Percentiles rank a stretch among this genome's conserved stretches.
Conservation (phyloP, 2,888 invertebrate species). For the Chironomus riparius region DNA sequence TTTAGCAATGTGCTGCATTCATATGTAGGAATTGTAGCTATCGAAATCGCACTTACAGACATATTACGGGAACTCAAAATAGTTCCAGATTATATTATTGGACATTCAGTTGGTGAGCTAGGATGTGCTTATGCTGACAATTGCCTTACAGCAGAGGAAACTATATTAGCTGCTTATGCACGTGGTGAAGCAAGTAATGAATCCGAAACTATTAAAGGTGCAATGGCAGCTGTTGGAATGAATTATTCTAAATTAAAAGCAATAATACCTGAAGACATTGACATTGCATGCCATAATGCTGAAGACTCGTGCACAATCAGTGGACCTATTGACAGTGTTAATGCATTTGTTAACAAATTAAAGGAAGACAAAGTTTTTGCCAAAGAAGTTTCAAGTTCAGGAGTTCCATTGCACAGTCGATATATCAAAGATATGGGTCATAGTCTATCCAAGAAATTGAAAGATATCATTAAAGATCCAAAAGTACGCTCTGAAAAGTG, state of each 20-base stretch:
- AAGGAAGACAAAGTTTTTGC: slow-evolving; percentile 62
- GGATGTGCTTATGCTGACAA: slow-evolving; percentile 89
- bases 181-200: slow-evolving; percentile 61
- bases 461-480: slow-evolving; percentile 51
- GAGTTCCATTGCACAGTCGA: slow-evolving; percentile 74
- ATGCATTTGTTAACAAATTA: slow-evolving; percentile 52
- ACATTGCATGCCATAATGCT: slow-evolving; percentile 73
- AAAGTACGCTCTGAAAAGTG: slow-evolving; percentile 59
- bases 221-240: slow-evolving; percentile 73
- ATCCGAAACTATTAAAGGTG: slow-evolving; percentile 54
- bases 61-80: slow-evolving; percentile 50
- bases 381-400: slow-evolving; percentile 65
- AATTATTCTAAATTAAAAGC: slow-evolving; percentile 44
- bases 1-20: slow-evolving; percentile 53
- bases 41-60: slow-evolving; percentile 50
- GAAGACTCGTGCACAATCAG: slow-evolving; percentile 75
- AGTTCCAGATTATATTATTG: slow-evolving; percentile 58
- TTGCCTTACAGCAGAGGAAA: slow-evolving; percentile 70
- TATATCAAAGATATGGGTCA: slow-evolving; percentile 58
- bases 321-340: slow-evolving; percentile 59
- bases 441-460: slow-evolving; percentile 51
- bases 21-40: slow-evolving; percentile 57
- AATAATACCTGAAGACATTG: slow-evolving; percentile 60
- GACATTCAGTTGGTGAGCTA: slow-evolving; percentile 83
- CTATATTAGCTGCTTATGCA: slow-evolving; percentile 68